Evolutionary conservation across 2,797 vertebrate species (phyloP), one percentile per base, ranked within the genome.

Genomic region (Pagetopsis macropterus): DNA sequence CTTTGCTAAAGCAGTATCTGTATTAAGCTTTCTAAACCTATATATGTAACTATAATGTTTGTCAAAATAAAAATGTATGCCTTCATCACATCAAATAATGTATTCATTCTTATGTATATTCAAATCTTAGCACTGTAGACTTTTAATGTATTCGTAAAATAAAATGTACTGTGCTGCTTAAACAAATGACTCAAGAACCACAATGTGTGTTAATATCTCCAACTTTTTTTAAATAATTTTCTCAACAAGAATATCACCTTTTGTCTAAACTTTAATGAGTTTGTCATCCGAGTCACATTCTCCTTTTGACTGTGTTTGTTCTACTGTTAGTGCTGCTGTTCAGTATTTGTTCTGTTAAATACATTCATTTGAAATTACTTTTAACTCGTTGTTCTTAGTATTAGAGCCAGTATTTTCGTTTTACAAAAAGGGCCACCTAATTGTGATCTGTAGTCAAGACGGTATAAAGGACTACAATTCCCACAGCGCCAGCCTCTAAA

Each of bases 291-390:
- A 56, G 33, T 68, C 21, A 50, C 3, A 9, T 58, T 71, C 50
- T 74, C 11, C 15, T 21, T 21, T 21, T 21, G 21, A 79, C 62
- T 82, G 71, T 85, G 69, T 83, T 88, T 84, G 68, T 81, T 87
- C 43, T 37, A 37, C 33, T 37, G 33, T 55, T 23, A 74, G 71
- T 89, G 78, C 78, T 81, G 70, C 69, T 89, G 84, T 83, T 87
- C 74, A 48, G 52, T 84, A 82, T 79, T 60, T 84, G 46, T 79
- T 87, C 62, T 76, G 73, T 84, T 88, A 70, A 88, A 88, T 89
- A 79, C 78, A 87, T 63, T 83, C 4, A 65, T 81, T 85, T 82
- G 4, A 81, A 54, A 58, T 31, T 0, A 76, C 55, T n/a, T 63
- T 8, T 33, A 33, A 33, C 33, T 6, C 33, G 8, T 37, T 37